These are phyloP conservation scores for Eubucco bourcierii DNA, from an alignment of 2,113 vertebrate species.

Conservation along the genomic window DNA sequence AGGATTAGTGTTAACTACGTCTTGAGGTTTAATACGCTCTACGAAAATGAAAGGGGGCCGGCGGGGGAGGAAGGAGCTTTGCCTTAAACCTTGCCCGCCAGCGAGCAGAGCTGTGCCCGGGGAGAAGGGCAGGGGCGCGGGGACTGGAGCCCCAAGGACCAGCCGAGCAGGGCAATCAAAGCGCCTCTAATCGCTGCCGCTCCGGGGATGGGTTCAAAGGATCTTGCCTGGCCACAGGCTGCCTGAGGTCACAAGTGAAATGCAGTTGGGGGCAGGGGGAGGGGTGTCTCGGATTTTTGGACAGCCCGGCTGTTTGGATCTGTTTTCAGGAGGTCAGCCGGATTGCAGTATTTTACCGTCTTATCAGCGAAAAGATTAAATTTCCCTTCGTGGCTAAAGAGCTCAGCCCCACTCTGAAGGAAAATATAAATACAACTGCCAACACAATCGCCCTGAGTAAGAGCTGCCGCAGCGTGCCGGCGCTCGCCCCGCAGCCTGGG, in stretches of 20 bases:
- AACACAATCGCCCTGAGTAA: neutral
- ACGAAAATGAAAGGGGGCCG: constrained; percentile 75
- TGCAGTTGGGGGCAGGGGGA: constrained; percentile 33
- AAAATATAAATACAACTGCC: constrained; percentile 30
- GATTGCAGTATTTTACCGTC: constrained; percentile 46
- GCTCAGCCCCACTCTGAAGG: constrained; percentile 8
- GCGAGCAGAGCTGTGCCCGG: neutral
- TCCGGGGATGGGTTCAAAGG: constrained; percentile 63
- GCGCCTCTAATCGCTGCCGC: constrained; percentile 35
- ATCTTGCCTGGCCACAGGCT: constrained; percentile 62
- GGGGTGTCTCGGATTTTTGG: constrained; percentile 50
- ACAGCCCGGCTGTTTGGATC: constrained; percentile 39
- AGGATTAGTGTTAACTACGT: constrained; percentile 80
- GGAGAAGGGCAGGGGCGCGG: constrained; percentile 1
- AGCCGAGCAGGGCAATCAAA: constrained; percentile 65
- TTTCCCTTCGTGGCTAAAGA: constrained; percentile 24
- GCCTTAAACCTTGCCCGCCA: neutral
- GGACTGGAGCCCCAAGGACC: neutral
- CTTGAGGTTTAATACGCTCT: constrained; percentile 79
- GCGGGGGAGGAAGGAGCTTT: constrained; percentile 54
- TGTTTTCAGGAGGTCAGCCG: constrained; percentile 37
- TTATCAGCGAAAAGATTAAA: constrained; percentile 61
- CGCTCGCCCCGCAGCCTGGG: neutral
- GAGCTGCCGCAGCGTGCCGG: neutral
- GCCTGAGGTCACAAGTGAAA: constrained; percentile 60